Evolutionary conservation across 2,797 vertebrate species (phyloP), one percentile per base, ranked within the genome.

Genomic region (Cuniculus paca): DNA sequence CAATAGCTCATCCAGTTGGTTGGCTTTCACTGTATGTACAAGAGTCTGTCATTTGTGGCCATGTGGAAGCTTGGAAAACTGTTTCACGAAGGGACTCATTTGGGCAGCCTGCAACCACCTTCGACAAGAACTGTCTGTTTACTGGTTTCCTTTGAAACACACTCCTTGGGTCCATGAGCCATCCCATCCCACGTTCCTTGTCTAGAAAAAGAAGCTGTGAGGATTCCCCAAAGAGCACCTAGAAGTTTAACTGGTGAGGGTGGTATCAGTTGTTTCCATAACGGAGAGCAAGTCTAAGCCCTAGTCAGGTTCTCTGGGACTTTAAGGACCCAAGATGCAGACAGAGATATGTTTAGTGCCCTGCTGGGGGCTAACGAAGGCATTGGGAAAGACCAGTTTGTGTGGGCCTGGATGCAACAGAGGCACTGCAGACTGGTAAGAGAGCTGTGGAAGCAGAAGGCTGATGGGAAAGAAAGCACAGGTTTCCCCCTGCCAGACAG

Each of bases 101-200:
- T 2, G 31, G 87, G 95, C 39, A 36, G 60, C 74, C 17, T 78
- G 54, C 20, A 92, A 52, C 34, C 34, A 61, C n/a, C 77, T 83
- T 63, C 34, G 19, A 52, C 63, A 54, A 56, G 65, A 90, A 70
- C 14, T 11, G 31, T 14, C 31, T n/a, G 60, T 22, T 80, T 48
- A 91, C 8, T 56, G 10, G 42, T n/a, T 83, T 95, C 87, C 86
- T 93, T 88, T 91, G 84, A 96, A 91, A 93, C 52, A 56, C 1
- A n/a, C 28, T 81, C 86, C 88, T 60, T 68, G 54, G 42, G 50
- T 52, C 56, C 87, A 78, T n/a, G 93, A 45, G 86, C 31, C 70
- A 95, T 42, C 50, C 65, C 68, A 75, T 61, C 54, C 86, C 22
- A 56, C 19, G 31, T 60, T 94, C 34, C 45, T 24, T 3, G 42